phyloP scores from a whole-genome alignment of 2,888 invertebrate species.

The Ormyrus rosae region DNA sequence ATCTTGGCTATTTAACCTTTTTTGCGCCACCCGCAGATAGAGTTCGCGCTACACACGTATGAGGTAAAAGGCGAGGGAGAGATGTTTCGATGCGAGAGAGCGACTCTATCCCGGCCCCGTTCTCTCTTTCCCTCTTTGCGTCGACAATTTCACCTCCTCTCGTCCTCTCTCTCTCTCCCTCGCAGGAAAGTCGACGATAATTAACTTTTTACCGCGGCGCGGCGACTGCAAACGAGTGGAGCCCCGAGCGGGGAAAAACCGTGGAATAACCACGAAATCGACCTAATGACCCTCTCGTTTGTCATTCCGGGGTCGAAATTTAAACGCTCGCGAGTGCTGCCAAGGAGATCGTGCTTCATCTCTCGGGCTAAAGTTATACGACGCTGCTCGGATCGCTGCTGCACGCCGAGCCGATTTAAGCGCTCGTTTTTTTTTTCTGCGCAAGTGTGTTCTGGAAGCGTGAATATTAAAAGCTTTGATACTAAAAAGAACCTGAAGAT shows the following conservation, averaged over 20 bases:
- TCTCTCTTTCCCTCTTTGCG: conserved; percentile 27
- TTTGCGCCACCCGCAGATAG: conserved; percentile 50
- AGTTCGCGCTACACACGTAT: conserved; percentile 34
- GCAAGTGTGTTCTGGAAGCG: background rate
- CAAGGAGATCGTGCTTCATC: too few relatives aligned
- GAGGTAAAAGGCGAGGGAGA: conserved; percentile 14
- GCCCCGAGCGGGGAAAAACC: conserved; percentile 51
- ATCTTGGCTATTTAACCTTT: conserved; percentile 59
- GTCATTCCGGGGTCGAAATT: conserved; percentile 64
- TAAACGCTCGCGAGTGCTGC: conserved; percentile 7
- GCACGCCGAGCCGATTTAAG: background rate
- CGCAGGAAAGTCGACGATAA: conserved; percentile 61
- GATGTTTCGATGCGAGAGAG: conserved; percentile 26
- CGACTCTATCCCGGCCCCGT: background rate
- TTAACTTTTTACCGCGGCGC: conserved; percentile 70
- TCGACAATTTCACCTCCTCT: conserved; percentile 58
- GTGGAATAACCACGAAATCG: conserved; percentile 68
- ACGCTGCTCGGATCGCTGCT: background rate
- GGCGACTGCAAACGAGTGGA: conserved; percentile 23
- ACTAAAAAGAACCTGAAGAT: background rate
- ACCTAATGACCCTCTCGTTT: conserved; percentile 69
- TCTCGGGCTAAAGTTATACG: too few relatives aligned
- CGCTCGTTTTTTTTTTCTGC: background rate
- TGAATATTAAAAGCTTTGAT: background rate
- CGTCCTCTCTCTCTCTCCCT: background rate